These are phyloP conservation scores for Polypterus bichir DNA, from an alignment of 2,113 vertebrate genomes.

Conservation along the genomic window DNA sequence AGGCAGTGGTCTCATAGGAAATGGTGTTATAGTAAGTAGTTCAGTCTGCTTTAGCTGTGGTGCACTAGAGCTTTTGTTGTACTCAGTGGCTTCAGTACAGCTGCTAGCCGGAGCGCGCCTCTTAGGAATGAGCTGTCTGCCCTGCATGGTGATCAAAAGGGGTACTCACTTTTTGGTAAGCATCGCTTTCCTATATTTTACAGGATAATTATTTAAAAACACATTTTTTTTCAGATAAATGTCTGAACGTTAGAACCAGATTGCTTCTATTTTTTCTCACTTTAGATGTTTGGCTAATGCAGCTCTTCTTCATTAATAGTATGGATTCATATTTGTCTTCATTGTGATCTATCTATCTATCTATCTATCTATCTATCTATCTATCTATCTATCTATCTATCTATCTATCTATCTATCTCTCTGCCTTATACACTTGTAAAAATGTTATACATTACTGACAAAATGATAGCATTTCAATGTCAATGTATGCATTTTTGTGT, in stretches of 20 bases:
- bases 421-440: no score
- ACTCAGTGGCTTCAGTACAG: conserved; percentile 34
- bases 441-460: no score
- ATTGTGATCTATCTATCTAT: not conserved
- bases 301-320: not conserved
- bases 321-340: not conserved
- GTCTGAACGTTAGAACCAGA: not conserved
- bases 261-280: not conserved
- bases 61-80: conserved; percentile 40
- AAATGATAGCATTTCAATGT: no score
- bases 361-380: not conserved
- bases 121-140: conserved; percentile 42
- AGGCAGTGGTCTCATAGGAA: conserved; percentile 48
- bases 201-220: not conserved
- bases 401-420: not conserved
- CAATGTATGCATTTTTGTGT: no score
- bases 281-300: not conserved
- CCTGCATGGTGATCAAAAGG: conserved; percentile 7
- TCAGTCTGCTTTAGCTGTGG: conserved; percentile 34
- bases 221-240: no score
- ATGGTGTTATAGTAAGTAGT: conserved; percentile 36
- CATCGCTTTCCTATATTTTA: not conserved
- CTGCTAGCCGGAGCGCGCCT: conserved; percentile 25
- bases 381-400: not conserved
- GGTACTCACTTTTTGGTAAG: conserved; percentile 11